Evolutionary conservation across 1,140 invertebrate species (phyloP).

Genomic region (Catajapyx aquilonaris): DNA sequence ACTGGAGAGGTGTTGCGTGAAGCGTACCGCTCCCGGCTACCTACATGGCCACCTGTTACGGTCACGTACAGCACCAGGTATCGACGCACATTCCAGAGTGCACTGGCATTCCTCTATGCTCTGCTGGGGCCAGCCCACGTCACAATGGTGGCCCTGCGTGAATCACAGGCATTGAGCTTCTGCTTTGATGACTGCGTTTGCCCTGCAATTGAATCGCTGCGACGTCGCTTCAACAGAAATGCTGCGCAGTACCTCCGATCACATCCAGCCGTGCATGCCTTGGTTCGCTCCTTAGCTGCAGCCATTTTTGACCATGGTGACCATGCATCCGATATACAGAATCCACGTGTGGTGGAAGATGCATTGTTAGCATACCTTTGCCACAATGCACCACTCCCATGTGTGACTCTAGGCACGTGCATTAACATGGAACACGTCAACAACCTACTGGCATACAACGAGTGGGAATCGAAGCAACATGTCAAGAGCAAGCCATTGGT

Average conservation of each 20-base stretch:
- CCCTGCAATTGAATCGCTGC: slow-evolving; percentile 39
- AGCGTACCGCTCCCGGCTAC: slow-evolving; percentile 36
- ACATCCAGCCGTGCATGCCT: slow-evolving; percentile 10
- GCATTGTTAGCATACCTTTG: slow-evolving; percentile 62
- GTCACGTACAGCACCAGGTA: slow-evolving; percentile 61
- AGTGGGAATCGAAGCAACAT: slow-evolving; percentile 46
- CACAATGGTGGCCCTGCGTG: slow-evolving; percentile 30
- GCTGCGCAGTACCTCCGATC: slow-evolving; percentile 12
- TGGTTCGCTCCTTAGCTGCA: background rate
- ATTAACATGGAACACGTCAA: slow-evolving; percentile 44
- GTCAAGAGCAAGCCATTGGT: slow-evolving; percentile 38
- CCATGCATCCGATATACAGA: slow-evolving; percentile 12
- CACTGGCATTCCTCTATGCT: slow-evolving; percentile 53
- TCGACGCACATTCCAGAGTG: slow-evolving; percentile 71
- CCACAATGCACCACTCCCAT: slow-evolving; percentile 55
- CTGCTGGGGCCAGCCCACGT: slow-evolving; percentile 37
- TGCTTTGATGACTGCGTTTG: slow-evolving; percentile 67
- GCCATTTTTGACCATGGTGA: background rate
- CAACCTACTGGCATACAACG: slow-evolving; percentile 45
- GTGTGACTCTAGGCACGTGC: slow-evolving; percentile 27
- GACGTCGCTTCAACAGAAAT: slow-evolving; percentile 23
- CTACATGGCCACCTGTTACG: slow-evolving; percentile 20
- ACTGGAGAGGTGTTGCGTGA: slow-evolving; percentile 46
- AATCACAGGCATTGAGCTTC: slow-evolving; percentile 61
- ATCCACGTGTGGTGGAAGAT: slow-evolving; percentile 52